Evolutionary conservation across 2,113 vertebrate species (phyloP), one percentile per base, ranked within the genome.

Genomic region (Oncorhynchus kisutch): DNA sequence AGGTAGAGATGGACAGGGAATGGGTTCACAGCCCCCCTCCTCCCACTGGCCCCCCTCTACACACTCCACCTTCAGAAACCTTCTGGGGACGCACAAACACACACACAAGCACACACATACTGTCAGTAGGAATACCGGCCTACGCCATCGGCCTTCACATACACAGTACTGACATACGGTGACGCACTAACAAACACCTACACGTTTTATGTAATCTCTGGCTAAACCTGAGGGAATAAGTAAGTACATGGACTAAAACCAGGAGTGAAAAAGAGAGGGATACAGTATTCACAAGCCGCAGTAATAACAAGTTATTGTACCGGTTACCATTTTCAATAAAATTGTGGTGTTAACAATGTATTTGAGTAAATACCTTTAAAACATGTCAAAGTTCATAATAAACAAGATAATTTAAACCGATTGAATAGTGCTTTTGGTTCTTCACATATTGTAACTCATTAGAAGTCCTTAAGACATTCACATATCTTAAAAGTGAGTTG

Each of bases 51-150:
- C 98, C 0, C 82, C 94, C 74, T 96, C 94, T 75, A 95, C 90
- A 81, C 98, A 99, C 80, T 95, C 95, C 64, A 98, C 79, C 88
- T 94, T 97, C 87, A 99, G 91, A 85, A 96, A 94, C 83, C 94
- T 97, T 86, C 97, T 99, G 4, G n/a, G 57, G 49, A n/a, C 9
- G 65, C 64, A 68, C 89, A 72, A 66, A 74, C n/a, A 24, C 20
- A 62, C 20, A 62, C 59, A 24, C 39, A 24, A 14, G 5, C 39
- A 45, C 39, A 45, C 39, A 45, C 9, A 45, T 2, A 45, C 39
- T 45, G 39, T 45, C 9, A 45, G 39, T 45, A 45, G 39, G 39
- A 45, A 45, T 45, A 45, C 9, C 2, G 9, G 39, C 39, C 39
- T 45, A 45, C 39, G 9, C 39, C 39, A 45, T 45, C 39, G 2